Base-by-base conservation (phyloP, 2,113 vertebrate genomes). In the Bombycilla garrulus region DNA sequence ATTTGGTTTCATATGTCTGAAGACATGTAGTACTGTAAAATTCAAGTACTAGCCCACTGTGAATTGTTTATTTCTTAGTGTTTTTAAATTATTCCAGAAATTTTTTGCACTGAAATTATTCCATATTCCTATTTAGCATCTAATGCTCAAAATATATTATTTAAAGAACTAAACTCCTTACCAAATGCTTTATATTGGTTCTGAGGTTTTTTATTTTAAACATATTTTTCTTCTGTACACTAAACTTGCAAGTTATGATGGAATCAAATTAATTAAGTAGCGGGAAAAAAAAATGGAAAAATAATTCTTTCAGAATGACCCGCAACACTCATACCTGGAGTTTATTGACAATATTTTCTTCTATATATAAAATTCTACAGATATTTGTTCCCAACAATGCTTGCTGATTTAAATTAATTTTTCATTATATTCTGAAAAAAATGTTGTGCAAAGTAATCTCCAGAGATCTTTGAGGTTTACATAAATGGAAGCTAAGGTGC, bases 351-450 rank as follows among this genome's bases (percentile, higher is more conserved):
- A 6, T 40, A 40, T 65, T 93, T 51, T 76, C 36, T 83, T 51
- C 36, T 56, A 26, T 21, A 77, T 31, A 71, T 48, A 76, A 89
- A 62, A 69, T 60, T 87, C 48, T 53, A 88, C 53, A 53, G 25
- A 77, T 79, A 70, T 91, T 64, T 51, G 20, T 66, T 96, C 57
- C 50, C 61, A 90, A 81, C 11, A 66, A 38, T 60, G 23, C 25
- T 86, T 71, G 47, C 15, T 35, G 79, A 87, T 94, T 83, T 66
- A 45, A 90, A 95, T 84, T 84, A 92, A 84, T 90, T 92, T 96
- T 94, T 94, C 69, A 94, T 96, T 60, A 57, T 31, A 61, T 31
- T 76, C 73, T 60, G 60, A 69, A 70, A 65, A 54, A 48, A 77
- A 36, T 21, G 21, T 47, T 65, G 36, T 44, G 33, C 60, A 71